Percentiles rank a stretch among this genome's conserved stretches.
Evolutionary conservation across 2,113 vertebrate genomes (phyloP).

Genomic region (Globicephala melas): DNA sequence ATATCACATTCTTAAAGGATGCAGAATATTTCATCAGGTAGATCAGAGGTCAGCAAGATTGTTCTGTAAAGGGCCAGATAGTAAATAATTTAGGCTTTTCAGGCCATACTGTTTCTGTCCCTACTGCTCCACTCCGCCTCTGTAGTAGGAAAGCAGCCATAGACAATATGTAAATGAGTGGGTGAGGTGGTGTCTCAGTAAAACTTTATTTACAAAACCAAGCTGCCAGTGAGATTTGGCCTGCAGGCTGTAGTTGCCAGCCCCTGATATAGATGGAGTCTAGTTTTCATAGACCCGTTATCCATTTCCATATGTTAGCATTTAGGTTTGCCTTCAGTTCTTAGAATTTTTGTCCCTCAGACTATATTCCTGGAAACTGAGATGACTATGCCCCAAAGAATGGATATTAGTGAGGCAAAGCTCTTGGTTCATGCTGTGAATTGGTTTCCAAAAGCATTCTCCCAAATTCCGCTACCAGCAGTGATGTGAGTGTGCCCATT

Average conservation of each 20-base stretch:
- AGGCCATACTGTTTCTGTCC: not conserved
- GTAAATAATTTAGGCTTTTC: not conserved
- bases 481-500: too few relatives aligned
- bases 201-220: slow-evolving; percentile 41
- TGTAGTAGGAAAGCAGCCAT: too few relatives aligned
- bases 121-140: not conserved
- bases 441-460: not conserved
- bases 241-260: not conserved
- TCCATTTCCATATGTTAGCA: not conserved
- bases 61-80: not conserved
- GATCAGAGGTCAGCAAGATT: not conserved
- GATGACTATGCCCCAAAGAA: not conserved
- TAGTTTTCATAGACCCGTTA: not conserved
- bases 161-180: too few relatives aligned
- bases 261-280: not conserved
- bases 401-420: not conserved
- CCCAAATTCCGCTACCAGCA: too few relatives aligned
- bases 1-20: not conserved
- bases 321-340: not conserved
- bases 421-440: not conserved
- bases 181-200: not conserved
- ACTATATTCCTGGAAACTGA: not conserved
- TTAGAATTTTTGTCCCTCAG: not conserved
- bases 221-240: not conserved
- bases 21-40: not conserved